Conservation (phyloP, 2,797 vertebrate species). For the Etheostoma nigrum region DNA sequence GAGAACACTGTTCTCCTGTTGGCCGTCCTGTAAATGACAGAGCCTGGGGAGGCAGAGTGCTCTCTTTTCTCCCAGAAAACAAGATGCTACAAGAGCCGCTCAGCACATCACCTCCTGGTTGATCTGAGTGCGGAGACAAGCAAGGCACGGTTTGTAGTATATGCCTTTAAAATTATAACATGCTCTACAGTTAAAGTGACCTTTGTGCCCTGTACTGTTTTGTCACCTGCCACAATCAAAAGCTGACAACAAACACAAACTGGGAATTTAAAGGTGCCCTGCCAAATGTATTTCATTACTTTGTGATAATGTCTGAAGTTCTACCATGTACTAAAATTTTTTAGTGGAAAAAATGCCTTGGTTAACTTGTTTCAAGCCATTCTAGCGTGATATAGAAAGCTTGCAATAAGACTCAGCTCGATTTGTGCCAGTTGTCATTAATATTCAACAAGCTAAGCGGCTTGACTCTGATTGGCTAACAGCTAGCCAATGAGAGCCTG, state of each 20-base stretch:
- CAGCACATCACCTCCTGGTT: constrained; percentile 24
- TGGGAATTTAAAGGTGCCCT: neutral
- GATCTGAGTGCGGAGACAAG: constrained; percentile 32
- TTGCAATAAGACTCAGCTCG: no score
- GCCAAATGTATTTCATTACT: no score
- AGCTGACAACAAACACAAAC: neutral
- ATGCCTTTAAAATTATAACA: constrained; percentile 7
- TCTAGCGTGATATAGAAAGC: no score
- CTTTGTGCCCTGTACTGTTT: neutral
- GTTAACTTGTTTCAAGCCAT: no score
- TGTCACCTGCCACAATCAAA: neutral
- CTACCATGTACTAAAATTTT: no score
- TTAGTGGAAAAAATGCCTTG: no score
- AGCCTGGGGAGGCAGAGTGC: constrained; percentile 53
- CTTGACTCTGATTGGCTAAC: no score
- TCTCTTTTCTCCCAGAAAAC: constrained; percentile 41
- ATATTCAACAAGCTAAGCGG: no score
- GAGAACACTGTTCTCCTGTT: constrained; percentile 78
- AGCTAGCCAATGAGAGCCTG: no score
- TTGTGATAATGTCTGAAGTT: no score
- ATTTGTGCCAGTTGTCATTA: no score
- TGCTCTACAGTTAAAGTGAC: constrained; percentile 9
- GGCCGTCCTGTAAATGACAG: constrained; percentile 82
- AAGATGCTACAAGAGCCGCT: constrained; percentile 35
- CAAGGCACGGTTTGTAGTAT: neutral